Evolutionary conservation across 2,888 invertebrate genomes (phyloP).

Genomic region (Craniophora ligustri): DNA sequence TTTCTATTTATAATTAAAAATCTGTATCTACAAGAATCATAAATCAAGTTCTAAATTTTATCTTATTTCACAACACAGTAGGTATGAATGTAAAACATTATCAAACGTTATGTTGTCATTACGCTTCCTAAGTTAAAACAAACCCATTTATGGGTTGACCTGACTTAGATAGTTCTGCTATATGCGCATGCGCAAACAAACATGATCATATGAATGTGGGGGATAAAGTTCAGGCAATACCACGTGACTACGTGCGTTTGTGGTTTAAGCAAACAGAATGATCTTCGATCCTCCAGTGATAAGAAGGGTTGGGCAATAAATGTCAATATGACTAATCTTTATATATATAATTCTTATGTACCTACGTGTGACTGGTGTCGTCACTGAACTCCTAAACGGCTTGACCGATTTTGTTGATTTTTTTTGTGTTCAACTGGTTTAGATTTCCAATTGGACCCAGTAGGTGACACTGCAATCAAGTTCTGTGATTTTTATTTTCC

Average conservation of each 20-base stretch:
- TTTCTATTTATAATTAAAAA: too few species aligned
- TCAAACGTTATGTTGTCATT: conserved; percentile 9
- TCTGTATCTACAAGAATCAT: neutral
- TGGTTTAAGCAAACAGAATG: neutral
- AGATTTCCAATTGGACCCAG: too few species aligned
- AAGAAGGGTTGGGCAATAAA: conserved; percentile 2
- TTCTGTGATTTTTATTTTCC: too few species aligned
- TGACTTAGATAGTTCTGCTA: conserved; percentile 18
- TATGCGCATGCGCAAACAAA: conserved; percentile 8
- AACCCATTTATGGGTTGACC: conserved; percentile 17
- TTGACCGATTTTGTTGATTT: too few species aligned
- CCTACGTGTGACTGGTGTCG: too few species aligned
- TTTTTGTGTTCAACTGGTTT: too few species aligned
- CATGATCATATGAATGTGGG: neutral
- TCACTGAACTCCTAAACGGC: too few species aligned
- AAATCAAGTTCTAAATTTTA: neutral
- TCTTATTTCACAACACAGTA: neutral
- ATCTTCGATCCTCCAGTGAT: conserved; percentile 8
- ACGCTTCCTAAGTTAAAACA: conserved; percentile 6
- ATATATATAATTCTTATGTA: too few species aligned
- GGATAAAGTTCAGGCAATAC: conserved; percentile 29
- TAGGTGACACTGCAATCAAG: too few species aligned
- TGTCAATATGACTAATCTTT: neutral
- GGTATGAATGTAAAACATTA: neutral
- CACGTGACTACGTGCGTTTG: conserved; percentile 3